Base-by-base conservation (phyloP, 2,113 vertebrate genomes). In the Oriolus oriolus region DNA sequence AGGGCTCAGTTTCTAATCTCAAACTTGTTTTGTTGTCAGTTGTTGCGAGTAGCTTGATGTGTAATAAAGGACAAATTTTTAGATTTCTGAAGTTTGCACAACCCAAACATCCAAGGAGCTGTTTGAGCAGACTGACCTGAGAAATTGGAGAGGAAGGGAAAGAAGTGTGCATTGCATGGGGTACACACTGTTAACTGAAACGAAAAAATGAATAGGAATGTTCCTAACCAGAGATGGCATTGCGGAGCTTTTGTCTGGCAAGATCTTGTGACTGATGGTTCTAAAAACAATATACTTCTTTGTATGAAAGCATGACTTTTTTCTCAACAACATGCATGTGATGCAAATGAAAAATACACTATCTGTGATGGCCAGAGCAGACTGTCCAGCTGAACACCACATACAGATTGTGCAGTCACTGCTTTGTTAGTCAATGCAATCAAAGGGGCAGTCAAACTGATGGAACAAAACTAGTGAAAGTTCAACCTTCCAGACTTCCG, bases 401-500 rank as follows among this genome's bases (percentile, higher is more conserved):
- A 3, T 7, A 35, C 8, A 10, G 6, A 3, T 52, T 73, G 16
- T 82, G 15, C 21, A 64, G 44, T 21, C 35, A 27, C 11, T 4
- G 18, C 37, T 82, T 56, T 69, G 42, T 65, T 42, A 45, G 28
- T 4, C 50, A 35, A 2, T 56, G 28, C 15, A 10, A 54, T 42
- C 64, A 63, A 63, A 59, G 31, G 21, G 10, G 2, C 0, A 0
- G 0, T 54, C 13, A 3, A 19, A 6, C 10, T 31, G n/a, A 5
- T 57, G 22, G n/a, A 75, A n/a, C 33, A 45, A 52, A 63, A 35
- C 15, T 31, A 47, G 28, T 15, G 39, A 28, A 75, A 11, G 16
- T 63, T 86, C 28, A 44, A 1, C 45, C 26, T 84, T 88, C 31
- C 31, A 45, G 27, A 6, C 14, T 82, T 84, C 30, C 26, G 20